phyloP scores from a whole-genome alignment of 2,113 vertebrate genomes.

The Cynopterus brachyotis region DNA sequence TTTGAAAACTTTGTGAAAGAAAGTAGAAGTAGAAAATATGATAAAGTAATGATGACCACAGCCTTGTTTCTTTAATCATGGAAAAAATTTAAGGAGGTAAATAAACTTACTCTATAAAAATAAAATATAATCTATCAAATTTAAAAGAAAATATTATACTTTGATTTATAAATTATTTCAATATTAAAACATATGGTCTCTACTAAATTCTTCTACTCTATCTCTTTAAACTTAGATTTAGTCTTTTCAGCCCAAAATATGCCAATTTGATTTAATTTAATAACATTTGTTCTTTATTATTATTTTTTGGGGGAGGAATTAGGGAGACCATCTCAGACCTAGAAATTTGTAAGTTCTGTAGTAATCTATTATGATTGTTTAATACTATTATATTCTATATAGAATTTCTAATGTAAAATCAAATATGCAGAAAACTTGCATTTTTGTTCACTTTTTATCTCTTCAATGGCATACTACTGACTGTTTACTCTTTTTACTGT shows the following conservation, averaged over 20 bases:
- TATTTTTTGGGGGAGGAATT: rapidly evolving
- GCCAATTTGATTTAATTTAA: neutral
- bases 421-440: neutral
- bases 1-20: neutral
- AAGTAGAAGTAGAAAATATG: neutral
- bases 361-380: neutral
- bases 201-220: neutral
- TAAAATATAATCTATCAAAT: neutral
- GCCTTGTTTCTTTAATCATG: neutral
- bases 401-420: neutral
- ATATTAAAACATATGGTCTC: neutral
- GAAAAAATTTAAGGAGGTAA: neutral
- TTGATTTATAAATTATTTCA: neutral
- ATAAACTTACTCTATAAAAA: neutral
- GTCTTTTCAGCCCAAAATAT: neutral
- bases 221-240: neutral
- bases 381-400: neutral
- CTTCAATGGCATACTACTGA: neutral
- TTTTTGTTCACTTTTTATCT: neutral
- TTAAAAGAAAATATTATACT: neutral
- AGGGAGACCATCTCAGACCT: rapidly evolving
- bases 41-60: neutral
- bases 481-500: neutral
- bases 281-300: neutral
- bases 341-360: neutral